Base-by-base conservation (phyloP, 2,113 vertebrate species). In the Gila orcuttii region DNA sequence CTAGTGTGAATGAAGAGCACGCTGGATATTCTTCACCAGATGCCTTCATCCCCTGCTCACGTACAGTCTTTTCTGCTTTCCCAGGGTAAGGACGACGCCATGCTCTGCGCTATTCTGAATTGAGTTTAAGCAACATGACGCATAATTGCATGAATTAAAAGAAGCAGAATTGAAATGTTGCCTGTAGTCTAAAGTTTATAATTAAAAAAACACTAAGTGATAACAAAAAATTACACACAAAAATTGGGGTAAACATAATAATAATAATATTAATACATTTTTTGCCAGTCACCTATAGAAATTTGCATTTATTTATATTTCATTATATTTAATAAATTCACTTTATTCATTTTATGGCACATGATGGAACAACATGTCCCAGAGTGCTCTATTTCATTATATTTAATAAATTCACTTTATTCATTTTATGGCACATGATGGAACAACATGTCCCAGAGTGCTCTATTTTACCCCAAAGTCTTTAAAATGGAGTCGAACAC, bases 41-140 rank as follows among this genome's bases (percentile, higher is more conserved):
- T 1, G 90, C 60, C 31, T 39, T 90, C 78, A 13, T 84, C 1
- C 92, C 91, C 87, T 91, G 92, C 85, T 90, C 90, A 86, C 84
- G 82, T 0, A 45, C 91, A 2, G 75, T 89, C 0, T 94, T 88
- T 85, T 36, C 89, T 1, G 4, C 87, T 0, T 95, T 93, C 69
- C 88, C 91, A 0, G 90, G 94, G 95, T 95, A 93, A 93, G 91
- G 45, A 15, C 42, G 10, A 3, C 6, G 13, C 15, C 55, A 4
- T 68, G 69, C 8, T 47, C 19, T 33, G 17, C 17, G 60, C 33
- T 28, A 31, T 75, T 52, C 6, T 25, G 13, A 28, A 60, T 62
- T 4, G 6, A 10, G 21, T 79, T 25, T 39, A 77, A 55, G 47
- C 15, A 21, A 77, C 25, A 28, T 47, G 0, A 74, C 12, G 39